Evolutionary conservation across 1,140 invertebrate genomes (phyloP).

Genomic region (Diachasmimorpha longicaudata): DNA sequence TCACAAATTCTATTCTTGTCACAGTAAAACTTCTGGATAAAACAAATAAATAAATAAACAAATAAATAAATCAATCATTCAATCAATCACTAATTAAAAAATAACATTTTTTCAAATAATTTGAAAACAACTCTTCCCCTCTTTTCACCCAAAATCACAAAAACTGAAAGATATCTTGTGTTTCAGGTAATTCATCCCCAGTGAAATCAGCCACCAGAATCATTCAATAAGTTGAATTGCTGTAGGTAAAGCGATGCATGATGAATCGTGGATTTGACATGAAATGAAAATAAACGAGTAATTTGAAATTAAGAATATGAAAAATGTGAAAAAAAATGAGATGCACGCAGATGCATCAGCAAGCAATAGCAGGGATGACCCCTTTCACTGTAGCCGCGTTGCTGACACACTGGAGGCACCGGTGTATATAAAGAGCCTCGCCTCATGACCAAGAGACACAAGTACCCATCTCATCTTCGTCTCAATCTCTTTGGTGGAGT

Average conservation of each 20-base stretch:
- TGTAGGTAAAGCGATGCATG: not conserved
- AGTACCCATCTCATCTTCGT: constrained; percentile 38
- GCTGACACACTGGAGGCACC: constrained; percentile 11
- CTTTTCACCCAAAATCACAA: too few relatives aligned
- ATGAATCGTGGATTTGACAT: not conserved
- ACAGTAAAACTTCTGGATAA: too few relatives aligned
- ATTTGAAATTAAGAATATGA: not conserved
- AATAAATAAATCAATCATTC: too few relatives aligned
- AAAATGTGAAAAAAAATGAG: constrained; percentile 19
- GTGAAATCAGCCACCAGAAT: too few relatives aligned
- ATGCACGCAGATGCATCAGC: constrained; percentile 30
- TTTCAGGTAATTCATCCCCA: too few relatives aligned
- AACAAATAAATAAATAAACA: too few relatives aligned
- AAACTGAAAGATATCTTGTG: too few relatives aligned
- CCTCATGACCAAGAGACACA: constrained; percentile 38
- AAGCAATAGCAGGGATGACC: constrained; percentile 45
- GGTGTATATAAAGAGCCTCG: constrained; percentile 45
- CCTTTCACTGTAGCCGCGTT: constrained; percentile 43
- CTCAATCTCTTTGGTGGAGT: constrained; percentile 27
- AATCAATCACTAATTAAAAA: too few relatives aligned
- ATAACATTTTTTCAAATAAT: too few relatives aligned
- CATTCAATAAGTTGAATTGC: too few relatives aligned
- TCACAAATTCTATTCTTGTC: too few relatives aligned
- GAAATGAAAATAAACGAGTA: not conserved
- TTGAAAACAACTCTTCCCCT: too few relatives aligned